Conservation (phyloP, 1,140 invertebrate genomes). For the Drosophila nikananu region DNA sequence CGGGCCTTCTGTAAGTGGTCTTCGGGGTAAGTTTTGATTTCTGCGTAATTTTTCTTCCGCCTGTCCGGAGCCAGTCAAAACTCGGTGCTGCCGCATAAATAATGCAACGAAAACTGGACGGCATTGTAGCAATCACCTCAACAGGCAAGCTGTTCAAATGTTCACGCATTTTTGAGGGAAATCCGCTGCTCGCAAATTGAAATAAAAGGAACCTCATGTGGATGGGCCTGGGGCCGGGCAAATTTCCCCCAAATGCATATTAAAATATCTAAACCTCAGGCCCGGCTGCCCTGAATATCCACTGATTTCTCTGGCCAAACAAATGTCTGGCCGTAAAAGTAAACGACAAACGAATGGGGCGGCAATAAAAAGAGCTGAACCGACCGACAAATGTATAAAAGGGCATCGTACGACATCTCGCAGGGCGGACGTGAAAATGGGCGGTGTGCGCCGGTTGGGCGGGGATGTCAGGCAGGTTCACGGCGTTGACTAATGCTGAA, state of each 20-base stretch:
- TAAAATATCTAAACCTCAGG: slow-evolving; percentile 67
- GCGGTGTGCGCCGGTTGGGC: slow-evolving; percentile 14
- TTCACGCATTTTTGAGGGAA: slow-evolving; percentile 63
- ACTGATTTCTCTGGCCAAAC: slow-evolving; percentile 70
- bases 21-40: slow-evolving; percentile 78
- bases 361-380: slow-evolving; percentile 61
- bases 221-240: slow-evolving; percentile 13
- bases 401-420: slow-evolving; percentile 57
- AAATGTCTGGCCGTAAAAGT: slow-evolving; percentile 79
- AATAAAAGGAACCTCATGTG: slow-evolving; percentile 75
- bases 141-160: slow-evolving; percentile 44
- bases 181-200: slow-evolving; percentile 61
- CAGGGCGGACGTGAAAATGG: slow-evolving; percentile 18
- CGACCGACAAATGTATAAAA: slow-evolving; percentile 41
- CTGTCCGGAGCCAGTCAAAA: slow-evolving; percentile 61
- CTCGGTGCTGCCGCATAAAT: slow-evolving; percentile 55
- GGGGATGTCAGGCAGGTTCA: slow-evolving; percentile 67
- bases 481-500: slow-evolving; percentile 76
- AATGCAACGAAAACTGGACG: slow-evolving; percentile 52
- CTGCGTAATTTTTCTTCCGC: slow-evolving; percentile 71
- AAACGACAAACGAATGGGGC: slow-evolving; percentile 79
- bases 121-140: slow-evolving; percentile 58
- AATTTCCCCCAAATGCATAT: slow-evolving; percentile 84
- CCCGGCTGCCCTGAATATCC: slow-evolving; percentile 27
- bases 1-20: slow-evolving; percentile 65